Evolutionary conservation across 1,140 invertebrate genomes (phyloP), one percentile per base, ranked within the genome.

Genomic region (Drosophila fuyamai): DNA sequence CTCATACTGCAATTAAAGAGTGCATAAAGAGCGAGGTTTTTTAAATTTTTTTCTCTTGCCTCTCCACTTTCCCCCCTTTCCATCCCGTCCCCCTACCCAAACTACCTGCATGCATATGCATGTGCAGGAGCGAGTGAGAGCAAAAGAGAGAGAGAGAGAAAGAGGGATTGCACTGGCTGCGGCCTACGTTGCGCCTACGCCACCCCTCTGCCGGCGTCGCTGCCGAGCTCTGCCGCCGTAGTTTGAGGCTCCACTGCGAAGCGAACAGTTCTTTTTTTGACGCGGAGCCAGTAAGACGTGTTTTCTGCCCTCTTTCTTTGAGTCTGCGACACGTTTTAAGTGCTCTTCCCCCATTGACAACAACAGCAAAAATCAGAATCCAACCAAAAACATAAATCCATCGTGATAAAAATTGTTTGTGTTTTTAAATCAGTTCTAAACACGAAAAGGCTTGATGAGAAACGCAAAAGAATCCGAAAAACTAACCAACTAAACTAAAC

Each of bases 241-340:
- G 72, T 77, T 76, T 79, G 81, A 78, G 75, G 44, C 46, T 63
- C 62, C 78, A 70, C 51, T 56, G 56, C 70, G 63, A 41, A 71
- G 60, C 70, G 63, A 36, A 71, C 63, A 89, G 67, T 81, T 84
- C 83, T 85, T 78, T 88, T 90, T 86, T 79, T 92, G 84, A 82
- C 78, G 79, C 85, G 91, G 89, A 92, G 91, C 91, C 79, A 92
- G 89, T 91, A 90, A 89, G 91, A 92, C 91, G 91, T 92, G 91
- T 91, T 90, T 81, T 67, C 80, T 89, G 84, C 81, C 70, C 67
- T 63, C 62, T 74, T 66, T 76, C 76, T 72, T 73, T 81, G 78
- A 81, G 83, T 85, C 77, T 76, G 79, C 79, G 48, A 51, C 82
- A 79, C 82, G 88, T 86, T 86, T 81, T 77, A 91, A 91, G 85